Evolutionary conservation across 2,888 invertebrate genomes (phyloP).

Genomic region (Cheilosia scutellata): DNA sequence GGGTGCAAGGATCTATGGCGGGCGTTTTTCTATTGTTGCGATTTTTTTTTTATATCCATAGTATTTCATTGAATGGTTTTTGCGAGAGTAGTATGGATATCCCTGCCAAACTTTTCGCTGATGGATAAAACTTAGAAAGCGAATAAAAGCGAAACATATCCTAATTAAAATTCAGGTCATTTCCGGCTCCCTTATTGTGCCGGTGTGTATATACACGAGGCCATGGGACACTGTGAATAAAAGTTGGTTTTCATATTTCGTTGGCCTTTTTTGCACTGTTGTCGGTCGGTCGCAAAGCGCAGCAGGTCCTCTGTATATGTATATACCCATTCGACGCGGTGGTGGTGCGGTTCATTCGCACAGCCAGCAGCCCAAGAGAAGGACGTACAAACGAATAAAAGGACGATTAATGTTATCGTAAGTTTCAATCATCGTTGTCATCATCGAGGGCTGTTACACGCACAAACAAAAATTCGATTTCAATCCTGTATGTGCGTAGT

Average conservation of each 20-base stretch:
- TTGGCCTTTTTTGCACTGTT: constrained; percentile 42
- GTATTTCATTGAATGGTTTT: constrained; percentile 9
- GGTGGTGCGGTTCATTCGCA: constrained; percentile 17
- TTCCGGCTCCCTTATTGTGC: constrained; percentile 14
- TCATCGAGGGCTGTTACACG: constrained; percentile 63
- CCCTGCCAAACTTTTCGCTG: background rate
- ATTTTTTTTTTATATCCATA: background rate
- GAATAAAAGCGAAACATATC: constrained; percentile 12
- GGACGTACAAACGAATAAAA: constrained; percentile 51
- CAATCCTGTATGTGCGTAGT: constrained; percentile 12
- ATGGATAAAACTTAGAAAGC: constrained; percentile 1
- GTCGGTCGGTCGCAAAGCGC: background rate
- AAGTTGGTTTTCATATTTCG: constrained; percentile 31
- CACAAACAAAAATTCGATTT: constrained; percentile 48
- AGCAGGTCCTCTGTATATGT: constrained; percentile 1
- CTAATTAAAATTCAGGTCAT: constrained; percentile 70
- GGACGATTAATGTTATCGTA: constrained; percentile 65
- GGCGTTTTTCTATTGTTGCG: constrained; percentile 39
- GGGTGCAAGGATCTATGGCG: constrained; percentile 46
- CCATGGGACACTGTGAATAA: background rate
- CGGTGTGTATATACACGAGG: background rate
- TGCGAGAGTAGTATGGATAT: constrained; percentile 1
- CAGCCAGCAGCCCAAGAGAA: constrained; percentile 16
- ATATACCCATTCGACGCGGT: background rate
- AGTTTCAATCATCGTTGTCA: constrained; percentile 66